Base-by-base conservation (phyloP, 1,140 invertebrate genomes). In the Pararge aegeria region DNA sequence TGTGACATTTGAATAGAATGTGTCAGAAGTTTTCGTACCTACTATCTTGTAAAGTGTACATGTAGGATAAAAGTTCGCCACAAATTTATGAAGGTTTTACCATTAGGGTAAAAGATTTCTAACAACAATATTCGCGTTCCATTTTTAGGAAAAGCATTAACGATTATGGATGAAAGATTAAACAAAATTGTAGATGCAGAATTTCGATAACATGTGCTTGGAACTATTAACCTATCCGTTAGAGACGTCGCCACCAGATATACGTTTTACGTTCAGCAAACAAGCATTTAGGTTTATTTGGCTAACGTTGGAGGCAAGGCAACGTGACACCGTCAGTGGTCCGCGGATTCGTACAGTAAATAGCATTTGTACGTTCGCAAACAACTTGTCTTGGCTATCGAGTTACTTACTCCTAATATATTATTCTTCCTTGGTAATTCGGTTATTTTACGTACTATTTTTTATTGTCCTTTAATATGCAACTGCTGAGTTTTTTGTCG, bases 291-390 rank as follows among this genome's bases (percentile, higher is more conserved):
- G 61, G 62, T 75, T 69, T 82, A 75, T 82, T 79, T 79, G 75
- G 66, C 30, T 64, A 76, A 58, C 64, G 56, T 66, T 63, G 44
- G 73, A 50, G 15, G 66, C 69, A 77, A 50, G 15, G 66, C 69
- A 78, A 83, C 76, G 74, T 80, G 80, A 80, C 74, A 80, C 78
- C 74, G 70, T 44, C 76, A 77, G 55, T 73, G 73, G 80, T 64
- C 80, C 69, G 51, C 55, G 76, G 74, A 78, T 79, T 83, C 75
- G 68, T 70, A 79, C 58, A 49, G 77, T 64, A 80, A 80, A 83
- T 76, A 80, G 70, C 78, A 80, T 80, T 82, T 82, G 77, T 74
- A 71, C 67, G 49, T 75, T 48, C 46, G 66, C 67, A 83, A 83
- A 80, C 76, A 83, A 73, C 63, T 78, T 68, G 67, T 49, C 48